phyloP scores from a whole-genome alignment of 1,140 invertebrate genomes.

The Hesperophylax magnus region DNA sequence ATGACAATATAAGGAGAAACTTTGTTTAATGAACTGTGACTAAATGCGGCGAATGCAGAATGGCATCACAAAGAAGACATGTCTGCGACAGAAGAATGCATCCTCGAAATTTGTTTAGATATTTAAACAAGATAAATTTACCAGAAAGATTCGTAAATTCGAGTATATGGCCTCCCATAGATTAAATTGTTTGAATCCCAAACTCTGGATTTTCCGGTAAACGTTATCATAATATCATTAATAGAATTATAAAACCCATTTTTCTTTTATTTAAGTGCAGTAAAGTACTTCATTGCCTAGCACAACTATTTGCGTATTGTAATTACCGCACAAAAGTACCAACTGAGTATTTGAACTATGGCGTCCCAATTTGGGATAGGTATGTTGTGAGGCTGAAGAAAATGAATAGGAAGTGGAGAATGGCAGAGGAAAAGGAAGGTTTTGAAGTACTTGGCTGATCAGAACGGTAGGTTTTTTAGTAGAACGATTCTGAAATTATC shows the following conservation, averaged over 20 bases:
- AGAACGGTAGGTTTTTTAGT: too few species aligned
- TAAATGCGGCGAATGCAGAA: conserved; percentile 33
- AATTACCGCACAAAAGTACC: background rate
- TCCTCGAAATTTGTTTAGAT: background rate
- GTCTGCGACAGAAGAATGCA: conserved; percentile 30
- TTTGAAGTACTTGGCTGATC: too few species aligned
- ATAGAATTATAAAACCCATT: background rate
- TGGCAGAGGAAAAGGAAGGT: too few species aligned
- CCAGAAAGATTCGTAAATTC: background rate
- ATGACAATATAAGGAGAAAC: conserved; percentile 1
- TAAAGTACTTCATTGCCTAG: background rate
- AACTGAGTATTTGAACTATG: too few species aligned
- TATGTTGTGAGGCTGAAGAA: too few species aligned
- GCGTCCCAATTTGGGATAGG: too few species aligned
- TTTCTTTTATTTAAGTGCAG: too few species aligned
- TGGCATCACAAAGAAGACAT: conserved; percentile 31
- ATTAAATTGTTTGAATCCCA: too few species aligned
- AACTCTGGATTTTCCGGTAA: too few species aligned
- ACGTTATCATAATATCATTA: background rate
- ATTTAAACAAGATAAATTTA: background rate
- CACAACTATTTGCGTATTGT: background rate
- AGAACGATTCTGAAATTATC: too few species aligned
- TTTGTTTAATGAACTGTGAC: conserved; percentile 44
- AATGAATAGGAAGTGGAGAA: too few species aligned
- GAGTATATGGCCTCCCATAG: background rate